These are phyloP conservation scores for Bradysia coprophila DNA, from an alignment of 1,140 invertebrate genomes.

Conservation along the genomic window DNA sequence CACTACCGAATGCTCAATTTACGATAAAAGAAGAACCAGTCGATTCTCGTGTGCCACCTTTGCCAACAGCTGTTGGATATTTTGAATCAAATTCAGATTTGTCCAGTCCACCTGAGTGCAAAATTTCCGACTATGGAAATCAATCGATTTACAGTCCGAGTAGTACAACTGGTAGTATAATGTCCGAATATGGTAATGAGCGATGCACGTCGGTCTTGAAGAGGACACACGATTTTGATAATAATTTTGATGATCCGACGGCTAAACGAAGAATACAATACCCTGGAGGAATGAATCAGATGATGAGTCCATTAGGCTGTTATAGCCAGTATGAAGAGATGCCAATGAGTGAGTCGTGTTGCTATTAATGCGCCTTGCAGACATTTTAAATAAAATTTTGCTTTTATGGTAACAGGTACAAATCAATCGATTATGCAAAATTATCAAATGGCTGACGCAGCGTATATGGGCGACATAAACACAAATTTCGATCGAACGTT, in stretches of 20 bases:
- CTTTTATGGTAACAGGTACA: too few relatives aligned
- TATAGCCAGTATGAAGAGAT: too few relatives aligned
- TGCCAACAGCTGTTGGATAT: neutral
- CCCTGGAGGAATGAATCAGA: too few relatives aligned
- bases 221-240: neutral
- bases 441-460: too few relatives aligned
- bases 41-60: neutral
- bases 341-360: too few relatives aligned
- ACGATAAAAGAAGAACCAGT: neutral
- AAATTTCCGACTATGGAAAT: neutral
- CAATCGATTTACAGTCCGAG: neutral
- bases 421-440: too few relatives aligned
- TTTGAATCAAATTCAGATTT: neutral
- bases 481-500: too few relatives aligned
- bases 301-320: too few relatives aligned
- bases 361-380: too few relatives aligned
- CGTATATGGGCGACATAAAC: too few relatives aligned
- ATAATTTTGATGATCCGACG: neutral
- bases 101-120: neutral
- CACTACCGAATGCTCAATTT: too few relatives aligned
- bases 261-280: neutral
- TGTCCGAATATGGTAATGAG: neutral
- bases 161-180: neutral
- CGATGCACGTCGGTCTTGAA: neutral
- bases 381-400: too few relatives aligned